A percentile compares a stretch with the other conserved stretches of the same genome.
Evolutionary conservation across 2,888 invertebrate genomes (phyloP).

Genomic region (Zygothrica quintamaculata): DNA sequence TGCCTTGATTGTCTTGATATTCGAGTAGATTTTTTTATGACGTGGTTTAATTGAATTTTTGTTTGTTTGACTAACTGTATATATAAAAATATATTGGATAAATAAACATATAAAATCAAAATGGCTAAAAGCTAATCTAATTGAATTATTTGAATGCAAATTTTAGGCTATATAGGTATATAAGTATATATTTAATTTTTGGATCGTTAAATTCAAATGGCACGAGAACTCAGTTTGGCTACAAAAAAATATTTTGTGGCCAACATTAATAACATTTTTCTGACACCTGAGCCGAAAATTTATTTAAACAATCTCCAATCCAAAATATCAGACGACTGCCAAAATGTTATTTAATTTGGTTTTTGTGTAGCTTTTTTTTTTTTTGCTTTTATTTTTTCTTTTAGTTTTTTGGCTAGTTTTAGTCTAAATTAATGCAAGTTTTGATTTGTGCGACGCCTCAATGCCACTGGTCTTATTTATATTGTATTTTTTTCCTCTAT

Average conservation of each 20-base stretch:
- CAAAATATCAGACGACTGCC: conserved; percentile 28
- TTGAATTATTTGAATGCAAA: conserved; percentile 75
- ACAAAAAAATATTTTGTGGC: conserved; percentile 11
- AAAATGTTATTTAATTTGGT: conserved; percentile 54
- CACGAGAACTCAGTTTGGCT: conserved; percentile 3
- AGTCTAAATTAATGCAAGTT: conserved; percentile 58
- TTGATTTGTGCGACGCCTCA: conserved; percentile 60
- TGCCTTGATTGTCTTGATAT: background rate
- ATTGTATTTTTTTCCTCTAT: conserved; percentile 8
- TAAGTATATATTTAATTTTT: conserved; percentile 12
- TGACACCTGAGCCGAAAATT: conserved; percentile 47
- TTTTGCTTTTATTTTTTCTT: background rate
- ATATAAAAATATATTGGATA: conserved; percentile 3
- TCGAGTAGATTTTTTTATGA: conserved; percentile 31
- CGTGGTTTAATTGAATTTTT: conserved; percentile 55
- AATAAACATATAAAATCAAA: no score
- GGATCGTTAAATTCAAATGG: conserved; percentile 37
- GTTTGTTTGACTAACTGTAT: conserved; percentile 40
- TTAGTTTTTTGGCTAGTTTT: conserved; percentile 30
- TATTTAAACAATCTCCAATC: conserved; percentile 54
- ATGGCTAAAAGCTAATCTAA: conserved; percentile 60
- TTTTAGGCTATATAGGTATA: conserved; percentile 37
- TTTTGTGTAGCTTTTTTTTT: conserved; percentile 32
- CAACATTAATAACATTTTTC: conserved; percentile 47
- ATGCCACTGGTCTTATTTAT: conserved; percentile 71